These are phyloP conservation scores for Sparidentex hasta DNA, from an alignment of 2,797 vertebrate genomes.

Conservation along the genomic window DNA sequence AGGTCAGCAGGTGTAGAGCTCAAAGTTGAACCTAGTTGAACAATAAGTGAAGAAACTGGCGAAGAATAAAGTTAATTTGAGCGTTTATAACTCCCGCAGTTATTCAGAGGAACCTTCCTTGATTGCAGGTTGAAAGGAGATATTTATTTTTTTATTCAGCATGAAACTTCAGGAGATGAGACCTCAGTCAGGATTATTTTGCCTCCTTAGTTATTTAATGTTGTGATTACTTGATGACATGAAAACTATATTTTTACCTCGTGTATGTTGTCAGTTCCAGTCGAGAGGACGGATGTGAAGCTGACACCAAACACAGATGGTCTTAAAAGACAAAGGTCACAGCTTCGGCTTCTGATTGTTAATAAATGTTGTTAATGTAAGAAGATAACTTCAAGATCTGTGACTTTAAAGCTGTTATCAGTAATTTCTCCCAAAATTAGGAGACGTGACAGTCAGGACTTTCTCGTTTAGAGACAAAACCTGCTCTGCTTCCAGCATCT, in stretches of 20 bases:
- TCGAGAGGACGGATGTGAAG: constrained; percentile 13
- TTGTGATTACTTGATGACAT: not conserved
- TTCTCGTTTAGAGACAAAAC: constrained; percentile 12
- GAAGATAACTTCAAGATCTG: not conserved
- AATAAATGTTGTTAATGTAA: not conserved
- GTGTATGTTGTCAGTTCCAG: constrained; percentile 4
- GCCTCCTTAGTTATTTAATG: not conserved
- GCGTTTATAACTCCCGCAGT: not conserved
- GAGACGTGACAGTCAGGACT: not conserved
- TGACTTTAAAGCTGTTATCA: not conserved
- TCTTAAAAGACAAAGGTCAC: not conserved
- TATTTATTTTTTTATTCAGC: not conserved
- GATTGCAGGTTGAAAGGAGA: not conserved
- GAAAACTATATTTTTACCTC: not conserved
- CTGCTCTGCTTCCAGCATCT: not conserved
- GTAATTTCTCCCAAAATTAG: not conserved
- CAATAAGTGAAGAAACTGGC: not conserved
- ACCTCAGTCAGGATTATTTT: not conserved
- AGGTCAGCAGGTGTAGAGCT: not conserved
- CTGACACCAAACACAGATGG: not conserved
- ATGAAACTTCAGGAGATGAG: not conserved
- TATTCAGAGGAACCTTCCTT: not conserved
- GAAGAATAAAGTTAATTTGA: not conserved
- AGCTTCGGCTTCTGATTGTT: not conserved
- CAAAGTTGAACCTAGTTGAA: not conserved